Conservation (phyloP, 2,113 vertebrate species). For the Brachyistius frenatus region DNA sequence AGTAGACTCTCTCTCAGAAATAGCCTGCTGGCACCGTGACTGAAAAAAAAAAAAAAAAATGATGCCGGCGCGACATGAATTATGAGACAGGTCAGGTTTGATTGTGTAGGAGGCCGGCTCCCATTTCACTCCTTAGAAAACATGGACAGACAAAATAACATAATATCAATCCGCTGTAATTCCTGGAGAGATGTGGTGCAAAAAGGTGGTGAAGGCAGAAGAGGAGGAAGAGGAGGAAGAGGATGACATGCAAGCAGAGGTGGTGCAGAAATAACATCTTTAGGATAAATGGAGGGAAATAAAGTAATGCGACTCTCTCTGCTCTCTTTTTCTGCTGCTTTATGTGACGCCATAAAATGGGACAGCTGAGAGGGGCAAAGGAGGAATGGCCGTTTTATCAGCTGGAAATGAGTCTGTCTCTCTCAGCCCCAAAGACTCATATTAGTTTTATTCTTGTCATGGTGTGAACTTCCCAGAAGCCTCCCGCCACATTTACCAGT, state of each 20-base stretch:
- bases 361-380: constrained; percentile 24
- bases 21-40: not conserved
- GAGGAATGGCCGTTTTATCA: constrained; percentile 58
- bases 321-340: constrained; percentile 45
- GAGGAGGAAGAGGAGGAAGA: not conserved
- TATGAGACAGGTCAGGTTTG: not conserved
- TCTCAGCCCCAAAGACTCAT: constrained; percentile 45
- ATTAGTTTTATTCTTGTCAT: constrained; percentile 40
- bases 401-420: constrained; percentile 53
- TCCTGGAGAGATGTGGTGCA: constrained; percentile 36
- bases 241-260: not conserved
- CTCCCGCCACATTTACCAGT: constrained; percentile 4
- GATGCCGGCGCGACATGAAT: constrained; percentile 24
- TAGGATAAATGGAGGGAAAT: constrained; percentile 34
- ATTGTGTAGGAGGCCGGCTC: constrained; percentile 8
- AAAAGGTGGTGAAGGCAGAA: not conserved
- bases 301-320: constrained; percentile 46
- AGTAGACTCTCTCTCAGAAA: not conserved
- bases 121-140: constrained; percentile 40
- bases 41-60: not conserved
- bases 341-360: constrained; percentile 57
- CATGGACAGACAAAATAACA: constrained; percentile 51
- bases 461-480: constrained; percentile 26
- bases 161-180: constrained; percentile 52
- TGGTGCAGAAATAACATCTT: constrained; percentile 32